Conservation (phyloP, 2,888 invertebrate species). For the Lochmaea capreae region DNA sequence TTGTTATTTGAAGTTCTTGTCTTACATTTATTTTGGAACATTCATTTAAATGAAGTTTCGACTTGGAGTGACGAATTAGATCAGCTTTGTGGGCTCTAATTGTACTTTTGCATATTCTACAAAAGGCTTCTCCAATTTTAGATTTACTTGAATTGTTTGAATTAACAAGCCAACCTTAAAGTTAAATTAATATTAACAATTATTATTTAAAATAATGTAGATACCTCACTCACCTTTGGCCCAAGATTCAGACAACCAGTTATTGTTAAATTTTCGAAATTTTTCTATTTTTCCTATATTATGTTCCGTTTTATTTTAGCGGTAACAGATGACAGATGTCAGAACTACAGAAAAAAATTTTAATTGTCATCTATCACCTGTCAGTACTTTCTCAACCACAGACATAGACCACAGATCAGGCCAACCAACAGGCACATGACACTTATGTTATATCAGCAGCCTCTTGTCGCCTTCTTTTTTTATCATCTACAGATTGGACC, state of each 20-base stretch:
- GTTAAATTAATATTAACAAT: neutral
- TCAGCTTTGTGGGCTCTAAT: neutral
- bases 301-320: neutral
- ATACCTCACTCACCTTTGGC: neutral
- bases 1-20: neutral
- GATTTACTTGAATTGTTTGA: neutral
- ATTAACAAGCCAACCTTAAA: neutral
- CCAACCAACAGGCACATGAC: too few relatives aligned
- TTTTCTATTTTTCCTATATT: neutral
- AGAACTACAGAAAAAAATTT: neutral
- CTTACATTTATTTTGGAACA: neutral
- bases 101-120: slow-evolving; percentile 6
- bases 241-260: neutral
- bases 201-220: neutral
- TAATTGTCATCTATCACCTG: neutral
- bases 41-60: neutral
- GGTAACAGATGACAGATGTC: too few relatives aligned
- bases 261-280: neutral
- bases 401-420: neutral
- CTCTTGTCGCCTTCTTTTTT: neutral
- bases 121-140: slow-evolving; percentile 4
- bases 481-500: neutral
- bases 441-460: too few relatives aligned
- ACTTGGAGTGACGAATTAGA: slow-evolving; percentile 4
- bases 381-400: too few relatives aligned